Evolutionary conservation across 2,113 vertebrate genomes (phyloP).

Genomic region (Struthidea cinerea): DNA sequence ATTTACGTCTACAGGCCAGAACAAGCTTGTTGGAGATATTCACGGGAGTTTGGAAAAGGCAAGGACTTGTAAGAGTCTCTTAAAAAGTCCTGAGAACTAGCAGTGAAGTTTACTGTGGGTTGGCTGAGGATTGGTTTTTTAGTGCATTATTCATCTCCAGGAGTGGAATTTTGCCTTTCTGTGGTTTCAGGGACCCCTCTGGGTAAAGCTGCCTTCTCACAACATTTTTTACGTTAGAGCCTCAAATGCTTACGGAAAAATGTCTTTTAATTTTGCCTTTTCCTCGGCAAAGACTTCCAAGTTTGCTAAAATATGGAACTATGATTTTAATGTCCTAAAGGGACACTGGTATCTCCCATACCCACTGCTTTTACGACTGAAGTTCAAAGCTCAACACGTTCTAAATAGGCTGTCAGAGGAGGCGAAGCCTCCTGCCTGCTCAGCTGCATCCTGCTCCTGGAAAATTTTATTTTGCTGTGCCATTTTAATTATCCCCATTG

Average conservation of each 20-base stretch:
- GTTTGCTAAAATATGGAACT: neutral
- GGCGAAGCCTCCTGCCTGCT: neutral
- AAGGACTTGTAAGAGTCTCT: neutral
- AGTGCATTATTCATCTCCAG: neutral
- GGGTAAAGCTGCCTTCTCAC: neutral
- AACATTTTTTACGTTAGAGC: neutral
- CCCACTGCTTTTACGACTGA: neutral
- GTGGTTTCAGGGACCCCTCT: neutral
- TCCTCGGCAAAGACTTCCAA: neutral
- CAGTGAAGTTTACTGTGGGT: neutral
- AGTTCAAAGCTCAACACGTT: neutral
- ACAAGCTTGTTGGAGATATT: neutral
- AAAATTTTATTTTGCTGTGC: neutral
- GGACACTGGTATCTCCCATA: neutral
- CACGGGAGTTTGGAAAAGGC: neutral
- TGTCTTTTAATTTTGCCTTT: neutral
- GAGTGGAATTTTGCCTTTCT: neutral
- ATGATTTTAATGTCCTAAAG: neutral
- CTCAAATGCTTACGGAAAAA: neutral
- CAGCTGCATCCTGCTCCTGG: neutral
- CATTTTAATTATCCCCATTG: constrained; percentile 18
- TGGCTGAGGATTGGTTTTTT: neutral
- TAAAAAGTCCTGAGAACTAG: neutral
- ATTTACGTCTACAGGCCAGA: neutral
- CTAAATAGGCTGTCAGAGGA: neutral